Evolutionary conservation across 2,113 vertebrate genomes (phyloP).

Genomic region (Orycteropus afer): DNA sequence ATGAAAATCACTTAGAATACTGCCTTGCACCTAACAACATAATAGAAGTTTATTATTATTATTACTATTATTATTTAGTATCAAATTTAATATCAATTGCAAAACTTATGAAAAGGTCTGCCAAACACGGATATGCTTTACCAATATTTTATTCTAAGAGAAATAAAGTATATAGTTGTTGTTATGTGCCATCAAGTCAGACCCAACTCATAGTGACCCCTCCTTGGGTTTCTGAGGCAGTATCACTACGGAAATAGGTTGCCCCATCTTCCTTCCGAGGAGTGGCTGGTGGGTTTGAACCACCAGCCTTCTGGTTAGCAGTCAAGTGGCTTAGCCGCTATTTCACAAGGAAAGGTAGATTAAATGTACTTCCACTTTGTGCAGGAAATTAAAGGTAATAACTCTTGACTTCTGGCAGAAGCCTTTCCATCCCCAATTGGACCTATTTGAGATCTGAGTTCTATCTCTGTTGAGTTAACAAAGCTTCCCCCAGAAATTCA

Average conservation of each 20-base stretch:
- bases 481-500: constrained; percentile 41
- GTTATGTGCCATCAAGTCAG: too few species aligned
- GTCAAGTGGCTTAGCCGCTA: too few species aligned
- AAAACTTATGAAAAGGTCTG: constrained; percentile 24
- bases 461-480: constrained; percentile 27
- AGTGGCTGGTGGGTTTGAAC: too few species aligned
- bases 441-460: constrained; percentile 15
- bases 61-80: not conserved
- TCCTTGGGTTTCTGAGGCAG: too few species aligned
- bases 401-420: constrained; percentile 9
- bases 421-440: constrained; percentile 19
- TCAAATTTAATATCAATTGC: not conserved
- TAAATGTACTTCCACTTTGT: constrained; percentile 64
- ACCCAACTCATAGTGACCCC: too few species aligned
- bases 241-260: too few species aligned
- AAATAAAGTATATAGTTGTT: constrained; percentile 60
- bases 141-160: constrained; percentile 50
- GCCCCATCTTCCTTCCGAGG: too few species aligned
- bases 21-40: not conserved
- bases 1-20: not conserved
- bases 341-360: constrained; percentile 53
- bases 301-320: too few species aligned
- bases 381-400: constrained; percentile 61
- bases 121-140: constrained; percentile 59
- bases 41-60: not conserved